Base-by-base conservation (phyloP, 2,797 vertebrate species). In the Mergus octosetaceus region DNA sequence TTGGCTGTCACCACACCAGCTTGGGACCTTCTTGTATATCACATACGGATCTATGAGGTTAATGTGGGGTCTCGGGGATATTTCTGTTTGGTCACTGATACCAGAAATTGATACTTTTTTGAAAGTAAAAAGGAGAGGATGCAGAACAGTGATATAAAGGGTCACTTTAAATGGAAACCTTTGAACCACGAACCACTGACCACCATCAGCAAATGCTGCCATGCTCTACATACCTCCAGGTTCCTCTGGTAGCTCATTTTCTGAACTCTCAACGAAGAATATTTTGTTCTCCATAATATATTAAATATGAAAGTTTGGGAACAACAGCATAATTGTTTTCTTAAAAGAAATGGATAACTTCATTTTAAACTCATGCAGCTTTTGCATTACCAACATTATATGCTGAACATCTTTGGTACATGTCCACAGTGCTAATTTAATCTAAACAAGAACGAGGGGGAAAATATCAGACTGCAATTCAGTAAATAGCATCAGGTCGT, bases 381-480 rank as follows among this genome's bases (percentile, higher is more conserved):
- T 58, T 66, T 60, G 28, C 38, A 3, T 16, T 21, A 21, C 57
- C 25, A 27, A 5, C 10, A 7, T 5, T 11, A 24, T 8, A 32
- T 4, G 25, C 56, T 21, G 30, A 57, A 24, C 34, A 22, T 13
- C 45, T 75, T 22, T 41, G 57, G 62, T 39, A 18, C 56, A 7
- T 10, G 36, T 16, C 66, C 24, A 20, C 13, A 30, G 47, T 41
- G 68, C 57, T 85, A 49, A 45, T 18, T 61, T n/a, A 65, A 80
- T 18, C 73, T 3, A 19, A 34, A 41, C 9, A 25, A 36, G 34
- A 16, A 2, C 0, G 2, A 75, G 58, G 6, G 36, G 21, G 70
- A 62, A 84, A 73, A 66, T 34, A 74, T 77, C 38, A 57, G 49
- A 11, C 41, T 62, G 4, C 36, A 28, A 9, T 10, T 62, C 76